These are phyloP conservation scores for Galago senegalensis DNA, from an alignment of 2,797 vertebrate species.

Conservation along the genomic window DNA sequence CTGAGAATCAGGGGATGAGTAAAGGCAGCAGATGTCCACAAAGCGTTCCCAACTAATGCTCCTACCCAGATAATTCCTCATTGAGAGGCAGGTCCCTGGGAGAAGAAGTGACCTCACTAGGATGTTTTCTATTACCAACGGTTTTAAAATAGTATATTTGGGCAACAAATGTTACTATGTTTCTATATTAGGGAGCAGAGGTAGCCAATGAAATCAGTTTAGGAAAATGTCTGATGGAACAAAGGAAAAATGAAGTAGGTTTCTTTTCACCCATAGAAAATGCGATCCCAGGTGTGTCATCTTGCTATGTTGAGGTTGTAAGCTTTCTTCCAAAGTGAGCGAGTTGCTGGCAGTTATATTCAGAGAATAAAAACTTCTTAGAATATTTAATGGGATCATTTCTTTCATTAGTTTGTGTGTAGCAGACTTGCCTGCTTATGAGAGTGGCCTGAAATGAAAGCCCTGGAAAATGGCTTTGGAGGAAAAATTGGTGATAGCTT, in stretches of 20 bases:
- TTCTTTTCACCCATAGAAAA: slow-evolving; percentile 25
- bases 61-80: not conserved
- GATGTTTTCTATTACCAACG: not conserved
- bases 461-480: not conserved
- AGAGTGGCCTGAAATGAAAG: not conserved
- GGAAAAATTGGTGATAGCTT: not conserved
- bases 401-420: slow-evolving; percentile 37
- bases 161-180: not conserved
- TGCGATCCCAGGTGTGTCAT: not conserved
- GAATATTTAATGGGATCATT: slow-evolving; percentile 12
- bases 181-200: slow-evolving; percentile 8
- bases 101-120: not conserved
- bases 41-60: not conserved
- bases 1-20: not conserved
- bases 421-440: not conserved
- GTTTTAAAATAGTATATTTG: slow-evolving; percentile 21
- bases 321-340: slow-evolving; percentile 5
- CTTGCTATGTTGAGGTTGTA: not conserved
- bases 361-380: slow-evolving; percentile 7
- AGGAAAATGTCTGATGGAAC: not conserved
- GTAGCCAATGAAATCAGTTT: not conserved
- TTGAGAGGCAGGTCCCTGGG: not conserved
- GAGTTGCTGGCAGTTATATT: not conserved
- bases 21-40: not conserved
- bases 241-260: not conserved